phyloP scores from a whole-genome alignment of 2,113 vertebrate species.

The Morone chrysops region DNA sequence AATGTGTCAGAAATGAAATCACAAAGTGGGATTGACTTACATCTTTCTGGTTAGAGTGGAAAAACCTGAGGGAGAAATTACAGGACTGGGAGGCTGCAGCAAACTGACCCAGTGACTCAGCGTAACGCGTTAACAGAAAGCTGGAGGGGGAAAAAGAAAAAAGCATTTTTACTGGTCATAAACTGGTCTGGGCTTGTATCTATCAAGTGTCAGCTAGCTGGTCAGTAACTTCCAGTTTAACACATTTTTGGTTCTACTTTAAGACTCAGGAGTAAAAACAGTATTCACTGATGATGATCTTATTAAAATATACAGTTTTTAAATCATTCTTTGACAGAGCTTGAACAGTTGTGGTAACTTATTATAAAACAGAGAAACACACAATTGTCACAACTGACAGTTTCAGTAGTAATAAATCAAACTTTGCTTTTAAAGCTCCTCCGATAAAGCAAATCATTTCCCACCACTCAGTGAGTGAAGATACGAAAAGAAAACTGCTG shows the following conservation, averaged over 20 bases:
- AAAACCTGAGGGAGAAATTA: slow-evolving; percentile 99
- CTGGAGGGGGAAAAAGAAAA: slow-evolving; percentile 75
- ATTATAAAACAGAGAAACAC: no score
- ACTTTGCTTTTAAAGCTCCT: background rate
- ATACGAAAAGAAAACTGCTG: no score
- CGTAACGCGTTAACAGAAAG: slow-evolving; percentile 95
- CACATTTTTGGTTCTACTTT: no score
- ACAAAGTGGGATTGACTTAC: slow-evolving; percentile 83
- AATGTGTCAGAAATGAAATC: background rate
- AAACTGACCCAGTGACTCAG: slow-evolving; percentile 93
- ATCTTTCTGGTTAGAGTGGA: slow-evolving; percentile 99
- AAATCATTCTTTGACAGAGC: background rate
- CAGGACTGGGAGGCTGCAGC: slow-evolving; percentile 96
- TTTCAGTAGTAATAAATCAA: background rate
- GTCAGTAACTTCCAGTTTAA: no score
- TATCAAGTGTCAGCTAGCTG: background rate
- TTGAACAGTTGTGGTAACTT: background rate
- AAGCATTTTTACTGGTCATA: background rate
- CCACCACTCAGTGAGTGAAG: no score
- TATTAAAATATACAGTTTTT: background rate
- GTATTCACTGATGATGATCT: background rate
- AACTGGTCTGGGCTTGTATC: background rate
- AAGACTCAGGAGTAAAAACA: no score
- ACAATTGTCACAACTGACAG: background rate
- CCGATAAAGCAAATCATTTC: no score